phyloP scores from a whole-genome alignment of 2,797 vertebrate genomes.

The Atherinosoma microstoma region DNA sequence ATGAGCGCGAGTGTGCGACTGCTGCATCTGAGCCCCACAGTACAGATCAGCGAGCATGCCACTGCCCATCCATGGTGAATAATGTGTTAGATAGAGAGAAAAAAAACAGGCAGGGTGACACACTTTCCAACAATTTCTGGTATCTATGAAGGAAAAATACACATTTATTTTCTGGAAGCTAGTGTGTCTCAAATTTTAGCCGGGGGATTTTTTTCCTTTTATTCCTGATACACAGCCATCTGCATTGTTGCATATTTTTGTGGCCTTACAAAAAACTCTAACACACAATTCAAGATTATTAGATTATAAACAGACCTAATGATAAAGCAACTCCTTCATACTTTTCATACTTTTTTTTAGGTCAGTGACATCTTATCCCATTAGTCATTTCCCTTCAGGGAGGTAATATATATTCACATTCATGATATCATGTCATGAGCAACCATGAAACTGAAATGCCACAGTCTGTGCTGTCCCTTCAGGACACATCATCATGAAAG shows the following conservation, averaged over 20 bases:
- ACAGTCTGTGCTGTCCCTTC: constrained; percentile 18
- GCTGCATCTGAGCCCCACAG: constrained; percentile 58
- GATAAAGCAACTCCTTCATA: not conserved
- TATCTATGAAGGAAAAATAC: not conserved
- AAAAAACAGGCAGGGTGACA: constrained; percentile 23
- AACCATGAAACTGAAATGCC: constrained; percentile 22
- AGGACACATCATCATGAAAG: constrained; percentile 17
- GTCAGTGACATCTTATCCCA: not conserved
- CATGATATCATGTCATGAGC: constrained; percentile 29
- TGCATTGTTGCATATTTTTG: not conserved
- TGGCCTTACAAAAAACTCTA: not conserved
- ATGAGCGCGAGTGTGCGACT: constrained; percentile 3
- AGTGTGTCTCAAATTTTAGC: not conserved
- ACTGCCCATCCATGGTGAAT: constrained; percentile 51
- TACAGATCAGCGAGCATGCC: constrained; percentile 63
- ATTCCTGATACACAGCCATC: no score
- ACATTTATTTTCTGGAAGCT: not conserved
- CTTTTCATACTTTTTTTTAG: constrained; percentile 12
- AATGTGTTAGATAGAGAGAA: constrained; percentile 33
- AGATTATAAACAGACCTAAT: not conserved
- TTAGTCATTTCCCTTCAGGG: constrained; percentile 3
- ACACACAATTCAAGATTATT: not conserved
- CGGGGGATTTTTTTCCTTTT: no score
- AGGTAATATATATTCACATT: not conserved
- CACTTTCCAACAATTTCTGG: constrained; percentile 5